Evolutionary conservation across 2,113 vertebrate genomes (phyloP).

Genomic region (Amphilophus citrinellus): DNA sequence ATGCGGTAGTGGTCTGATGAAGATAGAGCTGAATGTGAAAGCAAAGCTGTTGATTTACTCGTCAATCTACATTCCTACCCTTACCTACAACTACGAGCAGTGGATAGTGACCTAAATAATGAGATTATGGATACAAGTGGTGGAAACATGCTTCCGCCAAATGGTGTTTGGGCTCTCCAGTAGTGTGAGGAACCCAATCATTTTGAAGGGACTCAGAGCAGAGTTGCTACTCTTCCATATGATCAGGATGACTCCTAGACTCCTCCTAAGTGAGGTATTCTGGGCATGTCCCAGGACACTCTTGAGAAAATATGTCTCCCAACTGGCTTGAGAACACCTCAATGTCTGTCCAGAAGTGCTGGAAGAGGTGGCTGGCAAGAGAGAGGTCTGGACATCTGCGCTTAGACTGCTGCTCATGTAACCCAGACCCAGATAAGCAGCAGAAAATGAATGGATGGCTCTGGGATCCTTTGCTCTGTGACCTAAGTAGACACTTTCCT

Average conservation of each 20-base stretch:
- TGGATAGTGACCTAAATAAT: background rate
- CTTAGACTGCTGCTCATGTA: background rate
- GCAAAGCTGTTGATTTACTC: background rate
- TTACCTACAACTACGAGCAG: background rate
- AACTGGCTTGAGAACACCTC: background rate
- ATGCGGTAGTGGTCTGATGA: background rate
- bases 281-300: background rate
- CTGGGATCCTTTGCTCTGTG: background rate
- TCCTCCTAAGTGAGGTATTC: background rate
- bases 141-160: background rate
- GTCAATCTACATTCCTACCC: background rate
- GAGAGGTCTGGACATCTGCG: background rate
- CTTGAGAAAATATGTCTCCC: background rate
- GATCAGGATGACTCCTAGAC: background rate
- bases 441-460: too few species aligned
- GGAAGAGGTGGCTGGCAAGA: background rate
- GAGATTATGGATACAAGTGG: background rate
- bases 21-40: background rate
- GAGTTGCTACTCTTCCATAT: background rate
- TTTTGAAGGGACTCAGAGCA: background rate
- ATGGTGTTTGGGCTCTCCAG: background rate
- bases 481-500: background rate
- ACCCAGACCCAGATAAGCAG: background rate
- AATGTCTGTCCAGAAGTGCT: accelerated
- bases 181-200: background rate